Base-by-base conservation (phyloP, 2,797 vertebrate genomes). In the Pteronotus mesoamericanus region DNA sequence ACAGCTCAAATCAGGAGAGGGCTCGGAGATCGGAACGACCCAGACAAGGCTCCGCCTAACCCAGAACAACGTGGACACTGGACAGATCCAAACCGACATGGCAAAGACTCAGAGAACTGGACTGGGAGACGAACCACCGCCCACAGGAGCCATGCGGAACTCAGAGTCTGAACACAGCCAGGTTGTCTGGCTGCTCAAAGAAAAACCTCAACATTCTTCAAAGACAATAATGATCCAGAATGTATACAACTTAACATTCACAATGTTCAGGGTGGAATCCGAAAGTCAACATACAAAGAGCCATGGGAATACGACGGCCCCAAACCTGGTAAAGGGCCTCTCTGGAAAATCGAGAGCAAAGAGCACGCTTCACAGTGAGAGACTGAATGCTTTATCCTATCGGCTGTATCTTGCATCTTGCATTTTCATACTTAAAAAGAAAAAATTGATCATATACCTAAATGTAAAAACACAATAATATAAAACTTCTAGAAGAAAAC, bases 401-500 rank as follows among this genome's bases (percentile, higher is more conserved):
- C 48, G 59, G 18, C 39, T 89, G 21, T 57, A 22, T 68, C n/a
- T 86, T 66, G n/a, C 18, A 74, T 48, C 64, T 84, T 51, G 44
- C 61, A 21, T 21, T 53, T 32, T 29, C 8, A 4, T 11, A 34
- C 22, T 44, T 75, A 69, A 34, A 71, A 87, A 39, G 69, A 3
- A 79, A 89, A 77, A 64, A 79, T 53, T 42, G 48, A 4, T 46
- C 71, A 18, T 8, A 78, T 48, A 42, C 21, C 61, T 80, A 84
- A 44, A 71, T 48, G 42, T 26, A 96, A 87, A 87, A 87, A 86
- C 61, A 71, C 59, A 80, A 78, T 94, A 93, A 51, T 18, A 57
- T 21, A 46, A 55, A 83, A 74, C 11, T 61, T 91, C 86, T 79
- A 95, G 72, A 78, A 78, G 72, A 83, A 94, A 91, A 69, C 39